These are phyloP conservation scores for Nipponia nippon DNA, from an alignment of 2,113 vertebrate species.

Conservation along the genomic window DNA sequence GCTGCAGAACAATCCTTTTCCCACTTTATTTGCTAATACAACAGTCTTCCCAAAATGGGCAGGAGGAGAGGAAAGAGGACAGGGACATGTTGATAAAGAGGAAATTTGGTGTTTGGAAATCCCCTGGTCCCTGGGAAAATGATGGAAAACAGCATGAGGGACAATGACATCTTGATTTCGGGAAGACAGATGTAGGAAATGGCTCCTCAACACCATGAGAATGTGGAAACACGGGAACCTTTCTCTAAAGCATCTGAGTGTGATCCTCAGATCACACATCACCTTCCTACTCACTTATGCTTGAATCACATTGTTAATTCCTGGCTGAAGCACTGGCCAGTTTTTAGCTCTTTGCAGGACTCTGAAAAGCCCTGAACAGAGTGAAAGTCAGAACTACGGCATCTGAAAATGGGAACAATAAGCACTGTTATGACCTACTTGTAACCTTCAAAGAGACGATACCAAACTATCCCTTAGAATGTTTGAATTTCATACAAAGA, in stretches of 20 bases:
- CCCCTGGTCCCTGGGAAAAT: neutral
- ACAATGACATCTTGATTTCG: neutral
- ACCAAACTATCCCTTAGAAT: neutral
- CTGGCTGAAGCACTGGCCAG: neutral
- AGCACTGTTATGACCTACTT: neutral
- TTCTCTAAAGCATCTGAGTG: neutral
- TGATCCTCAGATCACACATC: neutral
- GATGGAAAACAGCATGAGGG: neutral
- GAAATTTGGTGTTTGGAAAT: neutral
- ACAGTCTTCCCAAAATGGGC: neutral
- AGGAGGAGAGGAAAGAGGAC: neutral
- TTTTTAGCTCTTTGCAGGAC: neutral
- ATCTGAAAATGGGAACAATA: neutral
- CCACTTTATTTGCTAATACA: neutral
- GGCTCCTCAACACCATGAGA: neutral
- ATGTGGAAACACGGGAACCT: neutral
- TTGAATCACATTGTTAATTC: neutral
- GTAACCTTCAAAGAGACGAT: neutral
- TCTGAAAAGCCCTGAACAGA: neutral
- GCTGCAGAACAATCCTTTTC: neutral
- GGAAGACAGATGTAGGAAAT: neutral
- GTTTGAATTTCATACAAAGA: neutral
- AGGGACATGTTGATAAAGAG: neutral
- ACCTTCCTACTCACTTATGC: neutral
- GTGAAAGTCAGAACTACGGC: neutral